Evolutionary conservation across 1,140 invertebrate genomes (phyloP), one percentile per base, ranked within the genome.

Genomic region (Battus philenor): DNA sequence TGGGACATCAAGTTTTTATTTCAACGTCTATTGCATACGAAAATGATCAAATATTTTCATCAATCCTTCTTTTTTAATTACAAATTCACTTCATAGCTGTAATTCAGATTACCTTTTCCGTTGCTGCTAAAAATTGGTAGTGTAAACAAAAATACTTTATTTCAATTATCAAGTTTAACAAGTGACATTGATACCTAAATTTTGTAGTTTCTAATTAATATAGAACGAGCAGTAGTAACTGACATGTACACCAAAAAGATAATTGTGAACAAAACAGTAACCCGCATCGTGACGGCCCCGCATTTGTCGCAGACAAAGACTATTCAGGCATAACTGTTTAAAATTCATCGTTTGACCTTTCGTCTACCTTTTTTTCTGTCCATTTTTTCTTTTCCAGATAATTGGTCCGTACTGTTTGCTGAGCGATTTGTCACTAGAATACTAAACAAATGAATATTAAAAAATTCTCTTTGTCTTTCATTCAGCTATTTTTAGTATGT

Each of bases 1-100:
- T 66, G 55, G n/a, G 51, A 49, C 32, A 54, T 48, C 32, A 54
- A 44, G 41, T 58, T 58, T 55, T 57, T 39, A 46, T 45, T 27
- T 31, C 24, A 49, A 47, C 43, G 43, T 47, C 49, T 46, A 20
- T 12, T 8, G 10, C 26, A 47, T 10, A 20, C 16, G 5, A 15
- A 32, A 33, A 22, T 36, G 33, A 51, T 51, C 36, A 51, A 46
- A 51, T 41, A n/a, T n/a, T n/a, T n/a, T n/a, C n/a, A n/a, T n/a
- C n/a, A n/a, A n/a, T n/a, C n/a, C n/a, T n/a, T n/a, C n/a, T n/a
- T n/a, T n/a, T n/a, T n/a, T n/a, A n/a, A n/a, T n/a, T n/a, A n/a
- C n/a, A n/a, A n/a, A n/a, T n/a, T n/a, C n/a, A n/a, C n/a, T n/a
- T n/a, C n/a, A n/a, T n/a, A n/a, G n/a, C n/a, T n/a, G n/a, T n/a